Percentiles rank a stretch among this genome's conserved stretches.
Conservation (phyloP, 2,113 vertebrate genomes). For the Stictonetta naevosa region DNA sequence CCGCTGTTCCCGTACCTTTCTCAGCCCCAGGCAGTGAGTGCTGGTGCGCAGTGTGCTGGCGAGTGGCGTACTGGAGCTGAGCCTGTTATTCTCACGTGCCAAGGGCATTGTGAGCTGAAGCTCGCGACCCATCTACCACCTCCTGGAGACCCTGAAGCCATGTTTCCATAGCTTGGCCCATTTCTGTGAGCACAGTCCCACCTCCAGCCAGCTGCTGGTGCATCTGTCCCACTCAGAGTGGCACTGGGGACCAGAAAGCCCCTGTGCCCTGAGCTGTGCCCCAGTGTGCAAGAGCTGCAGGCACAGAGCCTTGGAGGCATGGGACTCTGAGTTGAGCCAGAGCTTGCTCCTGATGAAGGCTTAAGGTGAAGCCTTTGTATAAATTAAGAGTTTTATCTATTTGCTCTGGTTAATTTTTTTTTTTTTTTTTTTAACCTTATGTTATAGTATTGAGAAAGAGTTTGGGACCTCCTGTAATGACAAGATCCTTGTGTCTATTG, state of each 20-base stretch:
- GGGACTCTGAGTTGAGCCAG: background rate
- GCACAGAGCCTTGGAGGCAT: background rate
- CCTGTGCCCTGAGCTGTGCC: background rate
- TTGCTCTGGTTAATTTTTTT: background rate
- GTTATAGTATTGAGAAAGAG: background rate
- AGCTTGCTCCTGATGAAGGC: background rate
- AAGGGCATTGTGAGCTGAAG: background rate
- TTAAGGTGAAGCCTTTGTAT: no score
- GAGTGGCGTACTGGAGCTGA: background rate
- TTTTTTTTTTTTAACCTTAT: background rate
- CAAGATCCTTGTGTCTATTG: background rate
- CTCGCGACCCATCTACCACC: background rate
- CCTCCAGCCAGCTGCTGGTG: no score
- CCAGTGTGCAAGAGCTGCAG: background rate
- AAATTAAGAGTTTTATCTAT: no score
- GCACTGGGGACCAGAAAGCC: background rate
- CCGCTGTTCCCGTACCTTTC: background rate
- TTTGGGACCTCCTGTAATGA: background rate
- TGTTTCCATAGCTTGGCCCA: background rate
- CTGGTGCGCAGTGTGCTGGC: background rate
- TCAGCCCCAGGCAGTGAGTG: background rate
- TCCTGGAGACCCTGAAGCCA: background rate
- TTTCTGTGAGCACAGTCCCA: background rate
- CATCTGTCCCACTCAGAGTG: background rate
- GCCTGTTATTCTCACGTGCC: background rate